Evolutionary conservation across 1,140 invertebrate genomes (phyloP), one percentile per base, ranked within the genome.

Genomic region (Contarinia nasturtii): DNA sequence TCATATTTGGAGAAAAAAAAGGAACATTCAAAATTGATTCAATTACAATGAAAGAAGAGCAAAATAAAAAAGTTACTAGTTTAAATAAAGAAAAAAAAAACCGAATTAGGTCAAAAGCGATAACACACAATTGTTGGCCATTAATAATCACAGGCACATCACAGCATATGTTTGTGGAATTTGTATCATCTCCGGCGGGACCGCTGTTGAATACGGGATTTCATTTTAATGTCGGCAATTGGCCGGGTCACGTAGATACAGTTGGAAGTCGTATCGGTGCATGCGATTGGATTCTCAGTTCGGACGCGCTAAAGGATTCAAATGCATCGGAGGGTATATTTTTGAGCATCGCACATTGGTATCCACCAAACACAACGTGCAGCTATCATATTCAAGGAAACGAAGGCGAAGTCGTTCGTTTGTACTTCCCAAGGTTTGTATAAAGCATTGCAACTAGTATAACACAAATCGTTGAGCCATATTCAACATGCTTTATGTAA

Each of bases 161-260:
- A 19, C 78, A 84, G 51, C 84, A 90, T 55, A 70, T 93, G 45
- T 86, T 87, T 57, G 85, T 93, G 2, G 87, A 91, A 61, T 93
- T 92, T 59, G 79, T 91, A 18, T 89, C 82, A 11, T 91, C 88
- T 2, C 77, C 83, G 33, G 87, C 88, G 50, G 79, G 87, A 14
- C 87, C 87, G 0, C 63, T 92, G 12, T 68, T 92, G 11, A 90
- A 88, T 59, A 90, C 86, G 0, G 87, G 87, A 1, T 92, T 92
- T 58, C 86, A 90, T 60, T 91, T 92, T 68, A 90, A 89, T 65
- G 86, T 90, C 18, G 86, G 86, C 43, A 89, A 87, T 61, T 89
- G 85, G 85, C 86, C 86, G 1, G 86, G 86, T 2, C 83, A 89
- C 58, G 83, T 88, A 46, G 83, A 91, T 53, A 85, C 84, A 0